These are phyloP conservation scores for Nesogale talazaci DNA, from an alignment of 2,113 vertebrate genomes.

Conservation along the genomic window DNA sequence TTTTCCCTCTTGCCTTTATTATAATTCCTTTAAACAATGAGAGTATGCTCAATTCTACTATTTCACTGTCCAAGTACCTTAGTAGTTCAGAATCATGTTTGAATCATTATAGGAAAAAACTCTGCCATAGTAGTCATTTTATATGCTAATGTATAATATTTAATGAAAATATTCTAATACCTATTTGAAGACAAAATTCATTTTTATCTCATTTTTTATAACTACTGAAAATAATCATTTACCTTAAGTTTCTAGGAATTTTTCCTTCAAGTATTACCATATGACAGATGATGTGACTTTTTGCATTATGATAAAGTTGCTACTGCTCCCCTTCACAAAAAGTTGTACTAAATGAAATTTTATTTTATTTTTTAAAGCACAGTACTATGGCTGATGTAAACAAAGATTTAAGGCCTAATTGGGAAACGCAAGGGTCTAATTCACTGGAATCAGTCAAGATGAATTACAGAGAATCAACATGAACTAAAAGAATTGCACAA, in stretches of 20 bases:
- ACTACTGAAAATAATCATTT: slow-evolving; percentile 32
- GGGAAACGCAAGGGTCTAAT: slow-evolving; percentile 25
- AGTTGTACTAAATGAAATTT: slow-evolving; percentile 14
- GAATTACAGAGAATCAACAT: neutral
- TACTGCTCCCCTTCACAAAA: neutral
- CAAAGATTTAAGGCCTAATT: slow-evolving; percentile 12
- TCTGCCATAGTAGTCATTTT: neutral
- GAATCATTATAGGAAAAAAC: neutral
- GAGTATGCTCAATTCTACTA: neutral
- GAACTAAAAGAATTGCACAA: neutral
- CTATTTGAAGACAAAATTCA: slow-evolving; percentile 15
- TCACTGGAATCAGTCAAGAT: slow-evolving; percentile 41
- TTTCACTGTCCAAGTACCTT: slow-evolving; percentile 35
- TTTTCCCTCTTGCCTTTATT: slow-evolving; percentile 43
- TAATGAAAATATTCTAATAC: slow-evolving; percentile 44
- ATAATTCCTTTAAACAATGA: slow-evolving; percentile 51
- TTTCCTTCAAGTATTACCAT: slow-evolving; percentile 48
- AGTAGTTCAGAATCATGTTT: slow-evolving; percentile 33
- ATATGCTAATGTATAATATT: slow-evolving; percentile 20
- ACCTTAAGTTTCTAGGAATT: slow-evolving; percentile 46
- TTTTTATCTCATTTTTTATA: slow-evolving; percentile 30
- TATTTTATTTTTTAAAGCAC: neutral
- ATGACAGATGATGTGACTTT: neutral
- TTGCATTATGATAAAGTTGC: slow-evolving; percentile 45
- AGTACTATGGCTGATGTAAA: slow-evolving; percentile 45